Evolutionary conservation across 2,888 invertebrate species (phyloP), one percentile per base, ranked within the genome.

Genomic region (Platycnemis pennipes): DNA sequence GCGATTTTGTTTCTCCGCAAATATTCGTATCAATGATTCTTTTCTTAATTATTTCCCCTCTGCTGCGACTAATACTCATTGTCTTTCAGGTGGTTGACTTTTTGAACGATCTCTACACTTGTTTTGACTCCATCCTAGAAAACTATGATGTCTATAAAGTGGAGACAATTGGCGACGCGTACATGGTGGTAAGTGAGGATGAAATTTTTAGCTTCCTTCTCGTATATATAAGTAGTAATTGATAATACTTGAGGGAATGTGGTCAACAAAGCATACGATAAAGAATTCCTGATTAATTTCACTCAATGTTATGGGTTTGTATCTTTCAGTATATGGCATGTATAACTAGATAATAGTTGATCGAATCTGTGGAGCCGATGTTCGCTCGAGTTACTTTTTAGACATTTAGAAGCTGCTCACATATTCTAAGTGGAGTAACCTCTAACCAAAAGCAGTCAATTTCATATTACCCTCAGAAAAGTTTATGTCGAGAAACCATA

Each of bases 91-190:
- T 99, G 69, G 99, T 99, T 13, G 98, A 99, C 96, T 98, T 99
- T 96, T 97, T 99, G 88, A 99, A 99, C 96, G 99, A 99, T 96
- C 97, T 99, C 85, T 99, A 99, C 97, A 99, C 99, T 4, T 98
- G 98, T 95, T 99, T 99, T 96, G 99, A 99, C 96, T 99, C 99
- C 0, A 99, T 99, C 95, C 98, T 99, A 95, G 99, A 98, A 95
- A 98, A 98, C 96, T 99, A 98, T 96, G 99, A 99, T 96, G 99
- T 99, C 0, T 99, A 99, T 96, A 99, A 99, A 97, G 99, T 99
- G 94, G 96, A 96, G 87, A 96, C 96, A 0, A 99, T 99, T 94
- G 99, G 99, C 3, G 99, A 99, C 96, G 99, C 99, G 0, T 99
- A 99, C 96, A 99, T 99, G 99, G 99, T 99, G 96, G 98, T 98